Base-by-base conservation (phyloP, 2,797 vertebrate species). In the Pygocentrus nattereri region DNA sequence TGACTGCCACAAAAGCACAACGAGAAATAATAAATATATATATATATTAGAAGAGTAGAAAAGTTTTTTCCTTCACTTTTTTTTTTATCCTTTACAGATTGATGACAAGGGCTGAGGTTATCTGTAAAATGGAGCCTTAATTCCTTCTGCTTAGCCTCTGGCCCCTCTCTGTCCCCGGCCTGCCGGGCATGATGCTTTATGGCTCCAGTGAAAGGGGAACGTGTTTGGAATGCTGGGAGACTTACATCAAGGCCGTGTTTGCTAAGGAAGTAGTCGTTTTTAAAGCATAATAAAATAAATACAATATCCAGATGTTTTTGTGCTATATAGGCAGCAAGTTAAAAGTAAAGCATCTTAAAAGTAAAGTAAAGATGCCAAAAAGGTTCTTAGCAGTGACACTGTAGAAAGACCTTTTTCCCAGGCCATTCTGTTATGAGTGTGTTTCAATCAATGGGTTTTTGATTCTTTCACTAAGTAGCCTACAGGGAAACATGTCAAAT, bases 91-190 rank as follows among this genome's bases (percentile, higher is more conserved):
- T 91, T 90, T 84, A 84, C 69, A 89, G 90, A 89, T 47, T 90
- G 86, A 90, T 90, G 85, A 87, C 86, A 85, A 88, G 68, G 74
- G 78, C 85, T 90, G 85, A 89, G 88, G 87, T 87, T 85, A 80
- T 82, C 87, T 80, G 84, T 93, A 93, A 93, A 94, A 93, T 73
- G 89, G 88, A 87, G 87, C 90, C 89, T 92, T 92, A 93, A 93
- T 91, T 93, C 87, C 84, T 85, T 87, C 86, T 87, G 85, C 90
- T 91, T 91, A 91, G 92, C 89, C 90, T 87, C 81, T 80, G 5
- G 41, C 86, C 74, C 80, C 81, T 77, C 80, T 85, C 86, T 83
- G 84, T 86, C 83, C 68, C 78, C 71, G 83, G 84, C 79, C 75
- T 83, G 77, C 72, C 79, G 73, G 78, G 78, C 61, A 12, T 88